phyloP scores from a whole-genome alignment of 2,113 vertebrate species.

The Camelus bactrianus region DNA sequence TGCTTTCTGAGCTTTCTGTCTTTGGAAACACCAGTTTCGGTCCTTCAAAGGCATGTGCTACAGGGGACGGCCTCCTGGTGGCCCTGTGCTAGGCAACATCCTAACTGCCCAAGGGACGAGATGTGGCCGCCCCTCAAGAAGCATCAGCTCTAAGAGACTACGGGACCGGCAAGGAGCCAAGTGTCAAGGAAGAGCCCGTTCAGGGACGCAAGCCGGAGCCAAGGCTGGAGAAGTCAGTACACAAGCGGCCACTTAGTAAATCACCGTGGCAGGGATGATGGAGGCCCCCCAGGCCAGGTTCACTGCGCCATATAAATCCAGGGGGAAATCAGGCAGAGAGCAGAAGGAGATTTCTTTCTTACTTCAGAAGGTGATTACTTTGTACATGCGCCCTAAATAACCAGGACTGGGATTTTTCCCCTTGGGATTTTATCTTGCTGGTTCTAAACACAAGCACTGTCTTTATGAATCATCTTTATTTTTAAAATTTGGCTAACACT shows the following conservation, averaged over 20 bases:
- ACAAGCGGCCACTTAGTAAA: not conserved
- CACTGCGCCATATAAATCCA: not conserved
- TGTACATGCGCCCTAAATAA: constrained; percentile 51
- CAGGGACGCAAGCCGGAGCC: not conserved
- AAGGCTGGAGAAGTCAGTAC: not conserved
- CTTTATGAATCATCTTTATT: constrained; percentile 82
- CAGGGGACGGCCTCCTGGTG: accelerated
- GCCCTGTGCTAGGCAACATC: not conserved
- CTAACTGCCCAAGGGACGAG: accelerated
- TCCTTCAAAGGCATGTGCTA: not conserved
- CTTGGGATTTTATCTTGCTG: constrained; percentile 55
- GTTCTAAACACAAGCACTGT: constrained; percentile 64
- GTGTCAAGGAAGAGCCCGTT: not conserved
- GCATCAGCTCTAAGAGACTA: not conserved
- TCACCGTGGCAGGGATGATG: not conserved
- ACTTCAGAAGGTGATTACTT: constrained; percentile 30
- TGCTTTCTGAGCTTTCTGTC: not conserved
- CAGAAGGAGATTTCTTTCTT: not conserved
- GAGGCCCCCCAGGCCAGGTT: not conserved
- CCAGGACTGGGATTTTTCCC: constrained; percentile 33
- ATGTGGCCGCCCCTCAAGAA: not conserved
- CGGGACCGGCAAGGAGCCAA: not conserved
- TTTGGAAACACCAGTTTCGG: not conserved
- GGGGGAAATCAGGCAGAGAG: not conserved
- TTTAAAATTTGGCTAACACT: constrained; percentile 80